These are phyloP conservation scores for Sarotherodon lohbergeri DNA, from an alignment of 2,113 vertebrate genomes.

Conservation along the genomic window DNA sequence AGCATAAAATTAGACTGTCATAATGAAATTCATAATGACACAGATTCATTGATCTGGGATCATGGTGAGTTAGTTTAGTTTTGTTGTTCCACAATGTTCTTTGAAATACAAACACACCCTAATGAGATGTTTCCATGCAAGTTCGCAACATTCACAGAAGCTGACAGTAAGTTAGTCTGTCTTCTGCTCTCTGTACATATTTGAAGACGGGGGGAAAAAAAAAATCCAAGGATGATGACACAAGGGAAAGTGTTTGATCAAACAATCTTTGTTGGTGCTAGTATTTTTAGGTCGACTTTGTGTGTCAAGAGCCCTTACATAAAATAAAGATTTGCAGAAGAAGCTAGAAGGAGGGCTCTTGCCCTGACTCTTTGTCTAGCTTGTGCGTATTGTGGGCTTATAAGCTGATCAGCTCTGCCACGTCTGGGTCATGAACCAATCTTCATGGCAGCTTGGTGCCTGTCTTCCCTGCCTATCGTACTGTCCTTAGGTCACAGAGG, in stretches of 20 bases:
- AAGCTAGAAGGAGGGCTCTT: not conserved
- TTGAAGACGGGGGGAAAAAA: rapidly evolving
- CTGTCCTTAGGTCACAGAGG: conserved; percentile 4
- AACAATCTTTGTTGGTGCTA: not conserved
- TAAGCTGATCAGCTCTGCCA: conserved; percentile 27
- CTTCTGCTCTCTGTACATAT: not conserved
- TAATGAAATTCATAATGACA: not conserved
- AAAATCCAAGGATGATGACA: not conserved
- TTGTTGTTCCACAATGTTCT: not conserved
- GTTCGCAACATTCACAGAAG: not conserved
- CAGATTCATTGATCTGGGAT: not conserved
- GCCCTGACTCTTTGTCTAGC: not conserved
- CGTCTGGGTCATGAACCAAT: conserved; percentile 36
- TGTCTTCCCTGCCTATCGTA: not conserved
- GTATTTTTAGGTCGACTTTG: not conserved
- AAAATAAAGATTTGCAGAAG: not conserved
- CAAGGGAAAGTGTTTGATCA: not conserved
- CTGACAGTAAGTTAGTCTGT: not conserved
- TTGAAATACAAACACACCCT: not conserved
- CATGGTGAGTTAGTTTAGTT: not conserved
- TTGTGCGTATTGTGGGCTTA: not conserved
- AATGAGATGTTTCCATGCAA: not conserved
- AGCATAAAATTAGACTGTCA: not conserved
- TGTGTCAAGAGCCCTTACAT: not conserved
- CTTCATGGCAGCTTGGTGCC: not conserved